Base-by-base conservation (phyloP, 2,888 invertebrate genomes). In the Alviniconcha strummeri region DNA sequence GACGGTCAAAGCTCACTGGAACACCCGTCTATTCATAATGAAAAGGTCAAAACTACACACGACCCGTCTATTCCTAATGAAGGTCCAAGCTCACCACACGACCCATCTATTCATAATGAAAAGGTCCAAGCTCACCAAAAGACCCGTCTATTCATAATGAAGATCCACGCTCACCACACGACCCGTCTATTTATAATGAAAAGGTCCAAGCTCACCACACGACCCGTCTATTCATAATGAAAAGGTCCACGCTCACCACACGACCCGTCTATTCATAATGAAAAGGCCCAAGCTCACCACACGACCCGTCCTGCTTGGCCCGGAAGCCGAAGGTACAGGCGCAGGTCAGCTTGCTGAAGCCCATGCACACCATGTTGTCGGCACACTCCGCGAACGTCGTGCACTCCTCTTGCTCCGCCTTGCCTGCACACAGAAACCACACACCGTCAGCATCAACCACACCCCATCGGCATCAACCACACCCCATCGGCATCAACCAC, bases 351-450 rank as follows among this genome's bases (percentile, higher is more conserved):
- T 19, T 19, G 19, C n/a, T 17, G 60, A 60, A 60, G 5, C 56
- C 77, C 4, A 60, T 78, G 36, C 77, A 78, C 77, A 78, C n/a
- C 77, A 78, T 78, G 77, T 78, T n/a, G 13, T 78, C 77, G 4
- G 60, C 77, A 60, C 77, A 78, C 36, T 78, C 77, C 36, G 15
- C 13, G 60, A 36, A 60, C 13, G 56, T 4, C n/a, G 54, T 17
- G 36, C 77, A 78, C 2, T 4, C 13, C 60, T 78, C 60, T 11
- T 55, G 54, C 5, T 78, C 77, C 5, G 77, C 77, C 17, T 78
- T 78, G 11, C 77, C 77, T 78, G 54, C 5, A 75, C 36, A 36
- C 36, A 36, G 36, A 0, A 36, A 36, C 36, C 36, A 36, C 36
- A 36, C 36, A 36, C 36, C 36, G 36, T 36, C 36, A 36, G 36